Evolutionary conservation across 2,888 invertebrate genomes (phyloP).

Genomic region (Onchidella celtica): DNA sequence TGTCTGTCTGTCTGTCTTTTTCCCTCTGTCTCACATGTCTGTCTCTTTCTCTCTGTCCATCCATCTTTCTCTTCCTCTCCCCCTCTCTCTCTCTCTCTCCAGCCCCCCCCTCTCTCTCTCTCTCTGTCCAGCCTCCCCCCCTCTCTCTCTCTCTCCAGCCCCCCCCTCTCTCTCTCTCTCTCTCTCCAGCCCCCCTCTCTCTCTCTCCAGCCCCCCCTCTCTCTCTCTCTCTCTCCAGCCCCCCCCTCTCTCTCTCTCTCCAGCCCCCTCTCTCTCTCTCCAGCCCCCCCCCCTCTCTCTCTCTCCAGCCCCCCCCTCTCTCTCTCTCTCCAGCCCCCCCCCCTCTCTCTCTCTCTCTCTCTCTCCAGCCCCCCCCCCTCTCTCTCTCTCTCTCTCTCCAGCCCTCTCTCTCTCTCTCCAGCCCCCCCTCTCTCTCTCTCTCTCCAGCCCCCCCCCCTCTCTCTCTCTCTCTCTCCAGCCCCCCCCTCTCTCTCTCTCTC

Average conservation of each 20-base stretch:
- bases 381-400: background rate
- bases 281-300: background rate
- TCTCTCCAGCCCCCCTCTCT: background rate
- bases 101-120: background rate
- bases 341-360: conserved; percentile 24
- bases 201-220: background rate
- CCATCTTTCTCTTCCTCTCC: background rate
- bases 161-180: background rate
- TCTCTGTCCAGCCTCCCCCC: background rate
- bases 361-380: conserved; percentile 8
- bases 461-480: background rate
- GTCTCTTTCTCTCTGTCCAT: background rate
- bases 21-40: background rate
- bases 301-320: background rate
- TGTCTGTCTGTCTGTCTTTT: background rate
- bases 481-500: background rate
- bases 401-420: background rate
- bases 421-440: background rate
- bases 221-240: conserved; percentile 22
- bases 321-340: background rate
- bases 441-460: too few relatives aligned
- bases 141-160: background rate
- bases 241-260: conserved; percentile 14
- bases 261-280: background rate
- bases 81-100: background rate